phyloP scores from a whole-genome alignment of 2,113 vertebrate genomes.

The Ciconia maguari region DNA sequence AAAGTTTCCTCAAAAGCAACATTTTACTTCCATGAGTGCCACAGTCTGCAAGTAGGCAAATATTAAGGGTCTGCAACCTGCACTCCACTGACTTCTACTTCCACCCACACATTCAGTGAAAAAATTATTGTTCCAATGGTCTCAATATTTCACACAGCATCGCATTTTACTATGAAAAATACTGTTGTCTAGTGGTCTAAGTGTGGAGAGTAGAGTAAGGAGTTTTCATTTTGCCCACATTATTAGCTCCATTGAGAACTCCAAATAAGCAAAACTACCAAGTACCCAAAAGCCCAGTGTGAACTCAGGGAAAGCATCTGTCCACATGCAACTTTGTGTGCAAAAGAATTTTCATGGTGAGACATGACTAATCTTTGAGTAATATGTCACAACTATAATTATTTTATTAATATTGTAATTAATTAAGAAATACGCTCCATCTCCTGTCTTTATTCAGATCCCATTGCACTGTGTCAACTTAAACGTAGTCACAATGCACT shows the following conservation, averaged over 20 bases:
- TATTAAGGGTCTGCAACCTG: background rate
- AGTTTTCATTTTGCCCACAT: background rate
- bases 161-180: background rate
- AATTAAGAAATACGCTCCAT: background rate
- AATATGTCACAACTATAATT: background rate
- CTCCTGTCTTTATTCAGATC: background rate
- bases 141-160: background rate
- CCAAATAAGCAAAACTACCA: background rate
- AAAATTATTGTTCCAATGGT: background rate
- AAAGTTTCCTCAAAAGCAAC: background rate
- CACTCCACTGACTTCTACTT: background rate
- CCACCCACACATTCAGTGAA: background rate
- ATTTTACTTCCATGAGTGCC: background rate
- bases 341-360: constrained; percentile 13
- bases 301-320: background rate
- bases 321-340: background rate
- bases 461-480: background rate
- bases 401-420: constrained; percentile 18
- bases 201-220: background rate
- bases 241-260: background rate
- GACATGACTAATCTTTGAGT: background rate
- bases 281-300: background rate
- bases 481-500: background rate
- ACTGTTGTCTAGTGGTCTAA: background rate
- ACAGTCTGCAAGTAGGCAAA: background rate